phyloP scores from a whole-genome alignment of 2,888 invertebrate genomes.

The Chorisops tibialis region DNA sequence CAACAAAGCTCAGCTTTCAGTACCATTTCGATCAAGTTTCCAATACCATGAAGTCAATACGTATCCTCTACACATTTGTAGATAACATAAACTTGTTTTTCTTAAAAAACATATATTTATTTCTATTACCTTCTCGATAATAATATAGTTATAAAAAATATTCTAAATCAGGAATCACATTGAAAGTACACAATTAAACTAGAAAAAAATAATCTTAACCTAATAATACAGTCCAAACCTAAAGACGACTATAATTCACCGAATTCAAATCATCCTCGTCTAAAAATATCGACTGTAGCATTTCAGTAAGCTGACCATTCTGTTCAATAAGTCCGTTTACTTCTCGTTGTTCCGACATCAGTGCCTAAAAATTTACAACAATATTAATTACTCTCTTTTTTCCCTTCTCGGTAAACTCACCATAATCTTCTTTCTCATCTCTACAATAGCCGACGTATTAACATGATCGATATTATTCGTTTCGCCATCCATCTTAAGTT shows the following conservation, averaged over 20 bases:
- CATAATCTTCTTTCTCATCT: constrained; percentile 14
- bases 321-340: constrained; percentile 5
- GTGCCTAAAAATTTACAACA: neutral
- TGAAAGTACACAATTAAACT: no score
- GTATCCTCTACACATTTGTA: no score
- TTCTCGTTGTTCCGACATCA: constrained; percentile 2
- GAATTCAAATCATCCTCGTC: neutral
- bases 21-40: no score
- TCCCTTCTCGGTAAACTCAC: neutral
- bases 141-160: no score
- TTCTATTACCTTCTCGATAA: no score
- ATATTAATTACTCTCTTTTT: neutral
- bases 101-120: no score
- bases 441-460: constrained; percentile 27
- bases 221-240: no score
- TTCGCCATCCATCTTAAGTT: constrained; percentile 42
- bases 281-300: neutral
- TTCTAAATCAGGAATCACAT: no score
- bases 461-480: constrained; percentile 42
- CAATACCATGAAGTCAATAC: no score
- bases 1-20: no score
- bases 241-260: neutral
- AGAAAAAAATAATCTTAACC: no score
- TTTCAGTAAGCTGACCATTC: constrained; percentile 8
- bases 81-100: no score